These are phyloP conservation scores for Hippocampus barbouri DNA, from an alignment of 2,113 vertebrate species.

Conservation along the genomic window DNA sequence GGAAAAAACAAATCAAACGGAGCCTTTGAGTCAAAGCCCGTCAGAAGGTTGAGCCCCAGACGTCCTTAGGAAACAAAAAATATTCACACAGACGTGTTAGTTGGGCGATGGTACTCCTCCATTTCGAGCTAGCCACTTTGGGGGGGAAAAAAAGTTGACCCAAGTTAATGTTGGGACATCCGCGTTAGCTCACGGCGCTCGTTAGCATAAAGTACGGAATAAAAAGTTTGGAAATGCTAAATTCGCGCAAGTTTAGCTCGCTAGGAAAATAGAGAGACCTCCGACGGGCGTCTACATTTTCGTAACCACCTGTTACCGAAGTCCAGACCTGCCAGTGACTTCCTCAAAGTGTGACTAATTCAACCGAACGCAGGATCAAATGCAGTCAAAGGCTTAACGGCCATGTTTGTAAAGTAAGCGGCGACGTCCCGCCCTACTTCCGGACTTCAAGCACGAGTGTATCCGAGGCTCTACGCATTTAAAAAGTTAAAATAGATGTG, in stretches of 20 bases:
- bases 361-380: constrained; percentile 46
- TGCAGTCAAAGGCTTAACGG: constrained; percentile 49
- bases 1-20: constrained; percentile 12
- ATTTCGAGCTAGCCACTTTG: constrained; percentile 25
- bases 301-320: constrained; percentile 48
- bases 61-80: constrained; percentile 13
- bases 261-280: background rate
- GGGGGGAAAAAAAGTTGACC: constrained; percentile 54
- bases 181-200: constrained; percentile 51
- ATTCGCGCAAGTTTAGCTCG: background rate
- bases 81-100: constrained; percentile 28
- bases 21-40: constrained; percentile 30
- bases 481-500: background rate
- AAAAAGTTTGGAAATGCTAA: constrained; percentile 40
- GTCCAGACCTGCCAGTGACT: constrained; percentile 36
- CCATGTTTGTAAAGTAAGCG: constrained; percentile 59
- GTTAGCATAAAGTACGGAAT: constrained; percentile 46
- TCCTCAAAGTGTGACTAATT: constrained; percentile 54
- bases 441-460: constrained; percentile 32
- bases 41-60: background rate
- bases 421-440: constrained; percentile 63
- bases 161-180: constrained; percentile 47
- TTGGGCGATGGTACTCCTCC: constrained; percentile 31
- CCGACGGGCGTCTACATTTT: constrained; percentile 39
- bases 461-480: background rate